Conservation (phyloP, 2,888 invertebrate species). For the Conistra vaccinii region DNA sequence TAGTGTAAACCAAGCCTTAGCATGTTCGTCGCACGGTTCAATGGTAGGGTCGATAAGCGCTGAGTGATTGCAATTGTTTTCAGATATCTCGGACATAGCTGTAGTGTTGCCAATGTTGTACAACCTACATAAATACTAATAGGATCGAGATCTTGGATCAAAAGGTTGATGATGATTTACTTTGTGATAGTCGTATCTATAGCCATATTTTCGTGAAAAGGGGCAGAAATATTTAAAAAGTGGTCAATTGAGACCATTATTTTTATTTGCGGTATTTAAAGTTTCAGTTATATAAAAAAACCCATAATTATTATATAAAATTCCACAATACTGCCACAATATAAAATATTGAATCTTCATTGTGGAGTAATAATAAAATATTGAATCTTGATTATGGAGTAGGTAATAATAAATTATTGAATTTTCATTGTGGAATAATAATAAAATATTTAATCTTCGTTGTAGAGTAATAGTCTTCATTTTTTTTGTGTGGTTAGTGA, state of each 20-base stretch:
- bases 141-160: background rate
- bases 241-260: background rate
- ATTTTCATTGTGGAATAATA: too few relatives aligned
- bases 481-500: too few relatives aligned
- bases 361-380: background rate
- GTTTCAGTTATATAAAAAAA: too few relatives aligned
- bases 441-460: too few relatives aligned
- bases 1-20: conserved; percentile 60
- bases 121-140: conserved; percentile 36
- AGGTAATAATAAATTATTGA: too few relatives aligned
- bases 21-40: conserved; percentile 43
- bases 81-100: conserved; percentile 56
- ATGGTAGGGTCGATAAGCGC: conserved; percentile 54
- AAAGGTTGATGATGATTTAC: conserved; percentile 10
- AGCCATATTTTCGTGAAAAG: background rate
- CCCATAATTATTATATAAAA: too few relatives aligned
- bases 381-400: background rate
- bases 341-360: background rate
- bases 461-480: too few relatives aligned
- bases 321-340: too few relatives aligned
- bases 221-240: background rate
- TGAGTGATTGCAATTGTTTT: conserved; percentile 74
- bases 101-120: conserved; percentile 40
- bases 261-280: background rate
- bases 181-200: background rate